Conservation (phyloP, 2,888 invertebrate genomes). For the Ryuthela nishihirai region DNA sequence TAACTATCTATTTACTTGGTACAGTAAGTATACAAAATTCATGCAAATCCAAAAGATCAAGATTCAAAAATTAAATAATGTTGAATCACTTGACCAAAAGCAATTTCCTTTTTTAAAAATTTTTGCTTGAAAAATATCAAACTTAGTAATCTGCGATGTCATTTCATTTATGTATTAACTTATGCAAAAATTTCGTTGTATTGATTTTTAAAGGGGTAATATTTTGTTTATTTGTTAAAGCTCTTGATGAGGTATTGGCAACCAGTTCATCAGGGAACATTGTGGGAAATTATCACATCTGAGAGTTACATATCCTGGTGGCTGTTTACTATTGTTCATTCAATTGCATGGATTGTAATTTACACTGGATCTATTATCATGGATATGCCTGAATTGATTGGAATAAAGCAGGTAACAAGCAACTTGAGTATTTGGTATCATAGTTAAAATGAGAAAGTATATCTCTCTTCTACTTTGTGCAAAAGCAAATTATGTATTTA, state of each 20-base stretch:
- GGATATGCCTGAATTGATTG: slow-evolving; percentile 29
- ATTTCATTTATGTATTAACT: background rate
- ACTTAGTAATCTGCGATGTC: background rate
- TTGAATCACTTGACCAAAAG: no score
- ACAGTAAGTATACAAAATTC: no score
- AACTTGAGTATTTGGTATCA: background rate
- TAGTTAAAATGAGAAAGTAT: background rate
- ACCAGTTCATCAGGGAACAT: background rate
- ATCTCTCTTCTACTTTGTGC: no score
- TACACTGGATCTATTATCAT: slow-evolving; percentile 25
- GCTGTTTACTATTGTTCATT: slow-evolving; percentile 20
- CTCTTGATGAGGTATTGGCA: slow-evolving; percentile 27
- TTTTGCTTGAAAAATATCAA: background rate
- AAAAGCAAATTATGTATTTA: no score
- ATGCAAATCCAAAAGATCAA: no score
- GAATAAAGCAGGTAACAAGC: slow-evolving; percentile 29
- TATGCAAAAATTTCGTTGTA: background rate
- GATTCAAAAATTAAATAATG: no score
- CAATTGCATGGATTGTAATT: slow-evolving; percentile 16
- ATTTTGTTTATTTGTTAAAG: slow-evolving; percentile 1
- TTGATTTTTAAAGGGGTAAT: background rate
- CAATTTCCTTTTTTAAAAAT: background rate
- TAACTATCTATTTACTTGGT: no score
- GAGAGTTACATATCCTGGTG: slow-evolving; percentile 9
- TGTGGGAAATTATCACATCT: slow-evolving; percentile 19